These are phyloP conservation scores for Habrosyne pyritoides DNA, from an alignment of 2,888 invertebrate species.

Conservation along the genomic window DNA sequence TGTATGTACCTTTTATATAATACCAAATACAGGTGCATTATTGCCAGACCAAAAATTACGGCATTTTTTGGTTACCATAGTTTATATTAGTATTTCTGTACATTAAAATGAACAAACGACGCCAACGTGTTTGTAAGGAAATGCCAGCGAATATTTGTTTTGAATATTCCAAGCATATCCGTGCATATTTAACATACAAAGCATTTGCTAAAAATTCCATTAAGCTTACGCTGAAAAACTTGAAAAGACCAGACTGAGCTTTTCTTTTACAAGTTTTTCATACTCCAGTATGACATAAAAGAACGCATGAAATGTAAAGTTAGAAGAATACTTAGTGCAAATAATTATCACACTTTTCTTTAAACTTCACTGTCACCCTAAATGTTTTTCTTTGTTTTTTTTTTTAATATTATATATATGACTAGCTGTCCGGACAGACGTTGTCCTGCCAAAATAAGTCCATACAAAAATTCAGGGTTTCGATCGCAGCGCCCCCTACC, in stretches of 20 bases:
- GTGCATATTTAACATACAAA: neutral
- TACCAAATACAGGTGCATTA: no score
- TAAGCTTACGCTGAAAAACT: neutral
- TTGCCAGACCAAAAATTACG: no score
- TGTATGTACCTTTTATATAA: no score
- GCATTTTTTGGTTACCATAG: no score
- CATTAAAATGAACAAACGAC: neutral
- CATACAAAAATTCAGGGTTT: no score
- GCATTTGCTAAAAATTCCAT: conserved; percentile 3
- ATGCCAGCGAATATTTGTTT: neutral
- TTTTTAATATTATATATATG: no score
- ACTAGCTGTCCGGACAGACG: no score
- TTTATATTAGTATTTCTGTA: neutral
- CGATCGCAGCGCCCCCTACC: no score
- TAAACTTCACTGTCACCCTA: no score
- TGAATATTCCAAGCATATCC: neutral
- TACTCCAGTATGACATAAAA: neutral
- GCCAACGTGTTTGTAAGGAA: neutral
- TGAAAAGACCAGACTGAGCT: neutral
- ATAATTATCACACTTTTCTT: no score
- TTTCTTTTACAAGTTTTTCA: neutral
- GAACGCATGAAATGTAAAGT: neutral
- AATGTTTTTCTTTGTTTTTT: no score
- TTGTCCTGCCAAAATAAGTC: no score
- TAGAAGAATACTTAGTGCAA: neutral